Conservation (phyloP, 2,797 vertebrate genomes). For the Amazona ochrocephala region DNA sequence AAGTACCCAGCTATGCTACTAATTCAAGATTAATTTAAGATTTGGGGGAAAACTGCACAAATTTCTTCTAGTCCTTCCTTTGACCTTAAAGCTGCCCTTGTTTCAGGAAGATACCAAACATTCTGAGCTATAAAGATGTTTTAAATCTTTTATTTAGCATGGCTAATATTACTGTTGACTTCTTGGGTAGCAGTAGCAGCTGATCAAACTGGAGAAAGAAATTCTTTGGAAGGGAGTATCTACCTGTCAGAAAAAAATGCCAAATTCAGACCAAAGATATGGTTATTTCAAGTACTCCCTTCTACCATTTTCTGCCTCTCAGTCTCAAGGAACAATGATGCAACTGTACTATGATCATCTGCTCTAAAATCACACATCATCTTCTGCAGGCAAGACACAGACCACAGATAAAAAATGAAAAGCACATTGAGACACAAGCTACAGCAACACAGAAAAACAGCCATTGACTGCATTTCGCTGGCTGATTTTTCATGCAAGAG, state of each 20-base stretch:
- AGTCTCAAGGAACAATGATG: neutral
- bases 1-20: neutral
- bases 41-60: neutral
- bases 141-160: neutral
- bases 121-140: neutral
- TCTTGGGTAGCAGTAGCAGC: neutral
- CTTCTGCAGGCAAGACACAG: neutral
- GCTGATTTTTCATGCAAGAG: slow-evolving; percentile 15
- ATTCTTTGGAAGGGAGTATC: neutral
- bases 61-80: neutral
- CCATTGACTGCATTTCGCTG: slow-evolving; percentile 32
- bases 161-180: neutral
- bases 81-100: neutral
- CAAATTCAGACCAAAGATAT: neutral
- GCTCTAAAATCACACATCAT: neutral
- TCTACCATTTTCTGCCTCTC: neutral
- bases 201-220: neutral
- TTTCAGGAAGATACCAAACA: neutral
- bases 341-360: neutral
- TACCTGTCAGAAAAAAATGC: neutral
- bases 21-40: neutral
- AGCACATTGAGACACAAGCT: neutral
- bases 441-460: neutral
- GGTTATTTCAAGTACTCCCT: neutral
- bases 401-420: neutral